Percentiles rank a stretch among this genome's conserved stretches.
phyloP scores from a whole-genome alignment of 2,888 invertebrate genomes.

The Tridacna crocea region DNA sequence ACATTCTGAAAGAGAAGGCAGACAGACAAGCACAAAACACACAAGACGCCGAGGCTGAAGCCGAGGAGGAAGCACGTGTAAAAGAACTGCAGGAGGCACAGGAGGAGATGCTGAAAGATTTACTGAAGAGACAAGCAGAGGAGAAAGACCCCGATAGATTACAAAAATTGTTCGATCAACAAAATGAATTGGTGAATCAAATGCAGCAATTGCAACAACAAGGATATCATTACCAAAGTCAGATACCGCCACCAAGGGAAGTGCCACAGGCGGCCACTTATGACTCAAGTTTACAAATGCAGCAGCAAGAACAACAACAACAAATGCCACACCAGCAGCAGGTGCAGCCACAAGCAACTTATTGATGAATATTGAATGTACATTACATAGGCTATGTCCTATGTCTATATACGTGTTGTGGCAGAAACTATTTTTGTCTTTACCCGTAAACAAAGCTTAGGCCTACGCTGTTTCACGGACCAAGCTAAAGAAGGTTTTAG shows the following conservation, averaged over 20 bases:
- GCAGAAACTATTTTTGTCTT: too few species aligned
- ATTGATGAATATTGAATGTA: too few species aligned
- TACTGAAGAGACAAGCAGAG: conserved; percentile 27
- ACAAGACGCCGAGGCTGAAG: background rate
- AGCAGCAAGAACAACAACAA: too few species aligned
- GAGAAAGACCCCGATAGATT: conserved; percentile 36
- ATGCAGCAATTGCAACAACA: conserved; percentile 34
- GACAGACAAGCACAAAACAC: conserved; percentile 3
- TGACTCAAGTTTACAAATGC: background rate
- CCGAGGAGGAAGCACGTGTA: background rate
- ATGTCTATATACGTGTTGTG: too few species aligned
- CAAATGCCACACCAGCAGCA: too few species aligned
- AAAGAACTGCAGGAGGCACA: background rate
- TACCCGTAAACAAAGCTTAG: too few species aligned
- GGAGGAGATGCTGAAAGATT: conserved; percentile 31
- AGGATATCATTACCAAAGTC: conserved; percentile 29
- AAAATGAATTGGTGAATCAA: conserved; percentile 31
- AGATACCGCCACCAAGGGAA: conserved; percentile 20
- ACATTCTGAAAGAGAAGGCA: conserved; percentile 6
- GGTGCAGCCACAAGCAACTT: too few species aligned
- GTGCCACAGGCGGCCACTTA: conserved; percentile 8
- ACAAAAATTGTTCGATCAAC: conserved; percentile 29
- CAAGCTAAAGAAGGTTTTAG: background rate
- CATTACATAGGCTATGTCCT: too few species aligned
- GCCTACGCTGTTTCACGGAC: too few species aligned